A percentile compares a stretch with the other conserved stretches of the same genome.
These are phyloP conservation scores for Troides aeacus DNA, from an alignment of 2,888 invertebrate genomes.

Conservation along the genomic window DNA sequence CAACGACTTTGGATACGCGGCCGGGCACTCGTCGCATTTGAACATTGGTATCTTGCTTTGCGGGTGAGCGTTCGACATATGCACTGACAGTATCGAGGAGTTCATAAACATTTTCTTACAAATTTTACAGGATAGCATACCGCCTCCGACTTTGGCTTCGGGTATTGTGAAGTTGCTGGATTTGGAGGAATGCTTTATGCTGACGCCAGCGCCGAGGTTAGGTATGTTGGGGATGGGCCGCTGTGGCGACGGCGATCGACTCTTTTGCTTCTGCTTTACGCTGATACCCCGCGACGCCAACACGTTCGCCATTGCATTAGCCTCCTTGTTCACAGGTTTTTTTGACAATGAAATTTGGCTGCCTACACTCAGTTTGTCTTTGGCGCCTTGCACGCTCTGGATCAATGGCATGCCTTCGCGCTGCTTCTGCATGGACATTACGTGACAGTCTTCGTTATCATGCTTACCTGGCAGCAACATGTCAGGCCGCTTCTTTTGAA, in stretches of 20 bases:
- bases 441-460: constrained; percentile 87
- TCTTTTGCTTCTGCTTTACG: constrained; percentile 83
- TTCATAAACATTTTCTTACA: constrained; percentile 75
- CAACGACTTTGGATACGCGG: constrained; percentile 84
- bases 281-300: constrained; percentile 88
- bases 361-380: constrained; percentile 83
- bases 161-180: constrained; percentile 69
- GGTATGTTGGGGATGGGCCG: constrained; percentile 70
- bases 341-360: constrained; percentile 86
- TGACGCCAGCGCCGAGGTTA: constrained; percentile 72
- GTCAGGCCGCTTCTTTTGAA: constrained; percentile 78
- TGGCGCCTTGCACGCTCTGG: constrained; percentile 85
- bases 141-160: constrained; percentile 66
- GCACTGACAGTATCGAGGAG: constrained; percentile 58
- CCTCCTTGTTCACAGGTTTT: constrained; percentile 83
- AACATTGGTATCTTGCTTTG: constrained; percentile 66
- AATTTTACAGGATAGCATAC: constrained; percentile 64
- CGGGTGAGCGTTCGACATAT: constrained; percentile 67
- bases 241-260: constrained; percentile 68
- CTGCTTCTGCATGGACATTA: constrained; percentile 86
- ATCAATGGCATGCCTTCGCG: constrained; percentile 86
- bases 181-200: constrained; percentile 76
- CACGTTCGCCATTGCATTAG: constrained; percentile 87
- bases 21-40: constrained; percentile 86
- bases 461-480: constrained; percentile 84